A percentile compares a stretch with the other conserved stretches of the same genome.
phyloP scores from a whole-genome alignment of 30 jellyfish, hydroid and myxozoan genomes.

The Sanderia malayensis region DNA sequence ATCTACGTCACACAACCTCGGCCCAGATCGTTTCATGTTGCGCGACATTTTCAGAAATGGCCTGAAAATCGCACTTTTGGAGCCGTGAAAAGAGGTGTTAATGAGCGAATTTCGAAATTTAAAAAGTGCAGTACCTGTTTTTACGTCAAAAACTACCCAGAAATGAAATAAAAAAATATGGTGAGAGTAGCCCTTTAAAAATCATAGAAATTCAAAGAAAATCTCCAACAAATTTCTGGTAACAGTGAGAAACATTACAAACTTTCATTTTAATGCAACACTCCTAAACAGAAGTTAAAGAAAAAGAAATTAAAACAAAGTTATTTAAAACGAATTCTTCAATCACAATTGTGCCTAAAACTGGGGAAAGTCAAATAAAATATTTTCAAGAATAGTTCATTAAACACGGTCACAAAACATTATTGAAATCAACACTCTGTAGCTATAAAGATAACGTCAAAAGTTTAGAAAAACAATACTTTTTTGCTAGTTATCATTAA shows the following conservation, averaged over 20 bases:
- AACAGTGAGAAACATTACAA: not conserved
- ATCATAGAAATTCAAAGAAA: not conserved
- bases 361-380: not conserved
- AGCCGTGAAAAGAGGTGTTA: too few species aligned
- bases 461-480: not conserved
- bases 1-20: too few species aligned
- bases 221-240: not conserved
- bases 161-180: too few species aligned
- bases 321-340: not conserved
- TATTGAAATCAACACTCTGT: not conserved
- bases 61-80: too few species aligned
- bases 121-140: too few species aligned
- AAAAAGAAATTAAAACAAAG: not conserved
- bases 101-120: too few species aligned
- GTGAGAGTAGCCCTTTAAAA: too few species aligned
- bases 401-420: constrained; percentile 1
- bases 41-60: too few species aligned
- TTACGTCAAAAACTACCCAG: too few species aligned
- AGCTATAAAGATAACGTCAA: not conserved
- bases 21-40: too few species aligned
- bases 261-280: constrained; percentile 1
- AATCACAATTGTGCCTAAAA: not conserved
- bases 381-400: not conserved
- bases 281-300: not conserved
- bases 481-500: not conserved